Conservation (phyloP, 2,113 vertebrate genomes). For the Sander vitreus region DNA sequence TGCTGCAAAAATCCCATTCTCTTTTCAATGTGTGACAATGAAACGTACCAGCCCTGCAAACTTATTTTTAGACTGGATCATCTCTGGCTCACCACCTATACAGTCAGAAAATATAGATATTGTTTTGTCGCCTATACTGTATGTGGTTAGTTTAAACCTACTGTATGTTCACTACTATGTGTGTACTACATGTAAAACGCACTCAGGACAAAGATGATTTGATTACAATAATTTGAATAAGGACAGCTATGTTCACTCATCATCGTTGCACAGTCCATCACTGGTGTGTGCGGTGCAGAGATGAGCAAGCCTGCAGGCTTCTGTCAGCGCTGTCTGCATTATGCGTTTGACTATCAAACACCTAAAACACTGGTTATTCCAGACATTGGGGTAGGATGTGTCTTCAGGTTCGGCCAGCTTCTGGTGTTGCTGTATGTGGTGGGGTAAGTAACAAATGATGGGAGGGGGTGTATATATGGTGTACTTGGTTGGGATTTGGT, state of each 20-base stretch:
- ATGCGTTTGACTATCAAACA: constrained; percentile 90
- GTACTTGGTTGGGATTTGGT: too few relatives aligned
- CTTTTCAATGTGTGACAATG: too few relatives aligned
- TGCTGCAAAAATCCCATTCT: neutral
- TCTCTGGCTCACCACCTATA: neutral
- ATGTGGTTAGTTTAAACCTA: neutral
- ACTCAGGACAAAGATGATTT: constrained; percentile 25
- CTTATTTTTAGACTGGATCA: neutral
- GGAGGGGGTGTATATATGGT: too few relatives aligned
- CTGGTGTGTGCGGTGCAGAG: constrained; percentile 14
- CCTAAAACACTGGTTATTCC: constrained; percentile 88
- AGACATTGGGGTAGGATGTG: constrained; percentile 84
- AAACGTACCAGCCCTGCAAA: neutral
- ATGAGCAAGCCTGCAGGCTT: constrained; percentile 44
- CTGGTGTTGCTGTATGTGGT: constrained; percentile 89
- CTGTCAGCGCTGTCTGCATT: constrained; percentile 47
- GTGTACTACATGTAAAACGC: neutral
- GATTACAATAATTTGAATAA: constrained; percentile 65
- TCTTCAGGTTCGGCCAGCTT: constrained; percentile 88
- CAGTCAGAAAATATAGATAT: neutral
- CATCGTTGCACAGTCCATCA: neutral
- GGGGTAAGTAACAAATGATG: constrained; percentile 82
- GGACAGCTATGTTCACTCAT: neutral
- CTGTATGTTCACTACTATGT: neutral
- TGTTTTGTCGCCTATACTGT: neutral